Conservation (phyloP, 1,140 invertebrate species). For the Cyclargus thomasi region DNA sequence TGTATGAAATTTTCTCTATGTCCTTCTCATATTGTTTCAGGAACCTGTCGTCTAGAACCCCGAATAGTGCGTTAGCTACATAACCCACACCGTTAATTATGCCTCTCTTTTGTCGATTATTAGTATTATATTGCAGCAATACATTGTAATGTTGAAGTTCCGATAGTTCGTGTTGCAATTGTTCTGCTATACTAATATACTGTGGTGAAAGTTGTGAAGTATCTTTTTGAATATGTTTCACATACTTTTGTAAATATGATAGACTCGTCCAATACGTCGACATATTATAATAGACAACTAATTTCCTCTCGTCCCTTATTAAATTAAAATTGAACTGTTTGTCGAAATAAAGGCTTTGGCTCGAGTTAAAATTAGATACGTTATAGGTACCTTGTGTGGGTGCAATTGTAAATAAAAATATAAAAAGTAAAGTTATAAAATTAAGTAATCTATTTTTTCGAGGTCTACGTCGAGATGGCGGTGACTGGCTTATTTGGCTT, state of each 20-base stretch:
- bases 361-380: slow-evolving; percentile 9
- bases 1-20: neutral
- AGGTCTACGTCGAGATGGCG: neutral
- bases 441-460: slow-evolving; percentile 12
- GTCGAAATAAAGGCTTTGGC: slow-evolving; percentile 6
- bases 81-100: no score
- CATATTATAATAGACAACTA: no score
- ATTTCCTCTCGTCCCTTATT: slow-evolving; percentile 11
- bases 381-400: slow-evolving; percentile 15
- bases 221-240: no score
- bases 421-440: slow-evolving; percentile 15
- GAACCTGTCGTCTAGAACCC: slow-evolving; percentile 3
- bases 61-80: neutral
- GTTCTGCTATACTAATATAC: no score
- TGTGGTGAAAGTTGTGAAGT: no score
- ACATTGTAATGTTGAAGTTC: neutral
- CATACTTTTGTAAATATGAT: no score
- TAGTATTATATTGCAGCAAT: no score
- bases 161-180: neutral
- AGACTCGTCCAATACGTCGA: no score
- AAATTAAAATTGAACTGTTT: slow-evolving; percentile 15
- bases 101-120: no score
- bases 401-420: slow-evolving; percentile 16
- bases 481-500: neutral
- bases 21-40: slow-evolving; percentile 14